phyloP scores from a whole-genome alignment of 2,797 vertebrate genomes.

The Okamejei kenojei region DNA sequence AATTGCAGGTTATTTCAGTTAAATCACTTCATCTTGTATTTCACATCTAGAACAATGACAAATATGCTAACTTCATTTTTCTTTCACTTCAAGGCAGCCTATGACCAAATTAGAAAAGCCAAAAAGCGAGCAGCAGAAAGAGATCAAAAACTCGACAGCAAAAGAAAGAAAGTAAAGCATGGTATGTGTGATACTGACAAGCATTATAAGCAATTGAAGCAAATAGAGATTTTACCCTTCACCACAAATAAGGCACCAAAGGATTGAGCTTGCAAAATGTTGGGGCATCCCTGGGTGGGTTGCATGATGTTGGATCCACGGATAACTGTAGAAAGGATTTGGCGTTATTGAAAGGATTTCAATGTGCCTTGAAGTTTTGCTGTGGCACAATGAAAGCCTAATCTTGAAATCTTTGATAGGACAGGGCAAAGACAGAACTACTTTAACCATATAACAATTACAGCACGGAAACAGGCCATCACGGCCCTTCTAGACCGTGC shows the following conservation, averaged over 20 bases:
- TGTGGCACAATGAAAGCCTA: neutral
- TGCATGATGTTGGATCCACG: neutral
- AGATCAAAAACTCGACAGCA: conserved; percentile 77
- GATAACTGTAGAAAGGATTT: neutral
- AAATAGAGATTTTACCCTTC: neutral
- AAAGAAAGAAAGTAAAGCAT: conserved; percentile 89
- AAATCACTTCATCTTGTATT: neutral
- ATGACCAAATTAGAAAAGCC: conserved; percentile 79
- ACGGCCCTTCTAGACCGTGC: too few relatives aligned
- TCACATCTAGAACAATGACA: neutral
- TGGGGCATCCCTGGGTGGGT: too few relatives aligned
- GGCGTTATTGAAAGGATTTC: neutral
- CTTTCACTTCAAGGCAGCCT: conserved; percentile 69
- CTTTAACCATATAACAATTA: too few relatives aligned
- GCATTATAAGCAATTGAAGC: neutral
- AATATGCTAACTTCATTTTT: conserved; percentile 36
- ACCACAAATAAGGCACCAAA: neutral
- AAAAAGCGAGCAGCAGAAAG: conserved; percentile 85
- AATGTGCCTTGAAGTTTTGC: neutral
- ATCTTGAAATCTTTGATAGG: neutral
- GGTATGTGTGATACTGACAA: conserved; percentile 57
- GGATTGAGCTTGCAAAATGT: neutral
- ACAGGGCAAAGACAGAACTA: neutral
- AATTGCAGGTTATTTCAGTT: neutral
- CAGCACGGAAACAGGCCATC: too few relatives aligned